Base-by-base conservation (phyloP, 2,113 vertebrate species). In the Chloroceryle aenea region DNA sequence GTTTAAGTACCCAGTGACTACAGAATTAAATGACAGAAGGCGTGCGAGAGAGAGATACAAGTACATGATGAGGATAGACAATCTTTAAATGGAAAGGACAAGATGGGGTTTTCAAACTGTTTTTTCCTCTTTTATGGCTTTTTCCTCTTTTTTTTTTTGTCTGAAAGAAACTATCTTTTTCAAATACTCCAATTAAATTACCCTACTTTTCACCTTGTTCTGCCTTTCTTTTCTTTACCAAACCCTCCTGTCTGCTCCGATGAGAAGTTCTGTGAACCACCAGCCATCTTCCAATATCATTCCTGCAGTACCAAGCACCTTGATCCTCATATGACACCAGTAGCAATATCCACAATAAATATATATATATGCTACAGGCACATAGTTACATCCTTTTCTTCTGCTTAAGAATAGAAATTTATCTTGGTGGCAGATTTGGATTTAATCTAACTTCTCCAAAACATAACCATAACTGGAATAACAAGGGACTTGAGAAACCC, bases 281-380 rank as follows among this genome's bases (percentile, higher is more conserved):
- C 52, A 76, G 36, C 5, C 26, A 9, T 14, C 20, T 80, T 71
- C 47, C 91, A 74, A 19, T 18, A 62, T 10, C 27, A 58, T 12
- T 72, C 36, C 42, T 32, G 19, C 43, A 80, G 30, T 5, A 40
- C 25, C 75, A 50, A 50, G 36, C 22, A 45, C 27, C 29, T 50
- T 53, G 26, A 74, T 36, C 52, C 29, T 68, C 34, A 6, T 1
- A 34, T 8, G 5, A 40, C 14, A 26, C 32, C 18, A 52, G 7
- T 0, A 61, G 29, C 59, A 56, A 30, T 7, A 67, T 4, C 23
- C 48, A 75, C 34, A 62, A 30, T 2, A 63, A 4, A 78, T 25
- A 64, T 63, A 36, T 1, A 32, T 7, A 7, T 0, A 0, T 45
- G 56, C 25, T 42, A 29, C 5, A 5, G 2, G 4, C 12, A 61